Percentiles rank a stretch among this genome's conserved stretches.
These are phyloP conservation scores for Mus spretus DNA, from an alignment of 2,797 vertebrate genomes.

Conservation along the genomic window DNA sequence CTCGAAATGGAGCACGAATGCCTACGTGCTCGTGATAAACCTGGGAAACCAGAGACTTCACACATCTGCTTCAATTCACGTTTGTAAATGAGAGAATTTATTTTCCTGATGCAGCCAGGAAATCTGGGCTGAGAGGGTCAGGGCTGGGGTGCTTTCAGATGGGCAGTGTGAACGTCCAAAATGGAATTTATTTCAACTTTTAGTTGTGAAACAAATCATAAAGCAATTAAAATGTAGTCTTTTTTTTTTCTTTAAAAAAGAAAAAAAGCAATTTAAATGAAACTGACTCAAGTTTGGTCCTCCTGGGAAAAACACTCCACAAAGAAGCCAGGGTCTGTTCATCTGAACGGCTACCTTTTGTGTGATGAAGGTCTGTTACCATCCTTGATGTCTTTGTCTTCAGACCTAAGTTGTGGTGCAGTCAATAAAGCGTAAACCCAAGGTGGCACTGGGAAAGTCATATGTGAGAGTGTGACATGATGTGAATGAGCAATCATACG, in stretches of 20 bases:
- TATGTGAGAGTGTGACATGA: no score
- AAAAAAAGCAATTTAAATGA: background rate
- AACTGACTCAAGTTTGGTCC: background rate
- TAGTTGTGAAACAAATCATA: slow-evolving; percentile 69
- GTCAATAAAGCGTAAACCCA: background rate
- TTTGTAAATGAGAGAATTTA: slow-evolving; percentile 34
- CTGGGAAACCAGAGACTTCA: background rate
- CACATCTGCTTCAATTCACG: slow-evolving; percentile 43
- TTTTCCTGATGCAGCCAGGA: slow-evolving; percentile 47
- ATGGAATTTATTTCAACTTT: slow-evolving; percentile 45
- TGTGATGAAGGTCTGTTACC: background rate
- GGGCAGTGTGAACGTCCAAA: slow-evolving; percentile 49
- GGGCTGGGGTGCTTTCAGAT: background rate
- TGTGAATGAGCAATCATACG: no score
- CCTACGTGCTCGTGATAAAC: background rate
- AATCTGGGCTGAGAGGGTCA: background rate
- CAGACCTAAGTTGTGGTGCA: background rate
- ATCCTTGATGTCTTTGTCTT: background rate
- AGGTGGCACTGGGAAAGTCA: no score
- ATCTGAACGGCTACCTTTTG: background rate
- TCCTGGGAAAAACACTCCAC: background rate
- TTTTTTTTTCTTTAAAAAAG: background rate
- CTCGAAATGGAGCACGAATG: background rate
- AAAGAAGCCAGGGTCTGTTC: background rate
- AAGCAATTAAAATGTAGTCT: slow-evolving; percentile 58